Base-by-base conservation (phyloP, 2,888 invertebrate species). In the Hipparchia semele region DNA sequence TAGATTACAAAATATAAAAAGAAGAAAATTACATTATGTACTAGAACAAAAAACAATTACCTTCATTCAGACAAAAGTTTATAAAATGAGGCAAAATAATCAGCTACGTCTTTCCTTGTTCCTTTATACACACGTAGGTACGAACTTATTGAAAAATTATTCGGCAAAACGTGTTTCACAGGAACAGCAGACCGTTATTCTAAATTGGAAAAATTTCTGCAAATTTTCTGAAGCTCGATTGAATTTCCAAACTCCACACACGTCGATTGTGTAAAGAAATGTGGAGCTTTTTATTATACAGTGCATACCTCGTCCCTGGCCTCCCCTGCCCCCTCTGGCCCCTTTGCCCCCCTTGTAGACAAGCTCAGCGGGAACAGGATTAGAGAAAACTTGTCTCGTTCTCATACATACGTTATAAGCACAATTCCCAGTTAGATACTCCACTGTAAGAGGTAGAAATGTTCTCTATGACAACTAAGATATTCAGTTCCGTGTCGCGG, bases 141-240 rank as follows among this genome's bases (percentile, higher is more conserved):
- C 39, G 1, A 0, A 39, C 53, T 65, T 65, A 65, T 53, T 56
- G 58, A 23, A 58, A 67, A 58, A 58, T 67, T 56, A 67, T 67
- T 58, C 56, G 4, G 45, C 2, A 46, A 6, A 46, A 13, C 59
- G 23, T 68, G 68, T 58, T 33, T 1, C 51, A 49, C 49, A 23
- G 23, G 59, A 51, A 59, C 46, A 33, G 68, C 7, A 46, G 59
- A 49, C 68, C 49, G 59, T 68, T 68, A 68, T 60, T 33, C 51
- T 46, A 73, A 73, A 73, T 73, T 69, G 73, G 69, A 73, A 69
- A 67, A 65, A 23, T 65, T 69, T 72, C 65, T 59, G 54, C 51
- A 73, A 73, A 69, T 73, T 73, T 58, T 62, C 49, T 68, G 49
- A 65, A 68, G 69, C 73, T 69, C 73, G 69, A 73, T 69, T 69